Percentiles rank a stretch among this genome's conserved stretches.
phyloP scores from a whole-genome alignment of 1,140 invertebrate species.

The Drosophila watanabei region DNA sequence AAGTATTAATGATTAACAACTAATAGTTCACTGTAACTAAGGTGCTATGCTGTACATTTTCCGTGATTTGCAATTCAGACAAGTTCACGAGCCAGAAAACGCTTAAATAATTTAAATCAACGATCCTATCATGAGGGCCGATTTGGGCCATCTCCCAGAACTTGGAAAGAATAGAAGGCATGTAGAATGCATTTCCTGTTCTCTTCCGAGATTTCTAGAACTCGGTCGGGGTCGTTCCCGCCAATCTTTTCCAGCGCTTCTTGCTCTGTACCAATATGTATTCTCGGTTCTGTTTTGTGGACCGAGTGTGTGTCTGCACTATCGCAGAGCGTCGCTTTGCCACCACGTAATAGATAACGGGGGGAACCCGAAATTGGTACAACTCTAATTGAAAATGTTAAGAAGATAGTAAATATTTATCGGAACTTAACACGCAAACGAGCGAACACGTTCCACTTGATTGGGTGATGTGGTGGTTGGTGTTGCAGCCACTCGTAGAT shows the following conservation, averaged over 20 bases:
- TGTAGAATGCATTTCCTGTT: constrained; percentile 35
- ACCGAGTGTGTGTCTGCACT: constrained; percentile 32
- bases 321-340: constrained; percentile 58
- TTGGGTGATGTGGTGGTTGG: constrained; percentile 47
- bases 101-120: background rate
- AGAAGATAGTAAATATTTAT: constrained; percentile 81
- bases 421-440: constrained; percentile 64
- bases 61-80: constrained; percentile 21
- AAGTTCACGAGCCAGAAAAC: background rate
- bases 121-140: constrained; percentile 23
- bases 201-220: constrained; percentile 36
- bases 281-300: constrained; percentile 27
- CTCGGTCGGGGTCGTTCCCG: constrained; percentile 44
- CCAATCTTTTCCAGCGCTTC: constrained; percentile 35
- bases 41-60: background rate
- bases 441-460: constrained; percentile 71
- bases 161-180: background rate
- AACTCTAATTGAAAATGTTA: constrained; percentile 83
- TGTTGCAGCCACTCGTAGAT: constrained; percentile 18
- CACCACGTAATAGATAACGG: constrained; percentile 74
- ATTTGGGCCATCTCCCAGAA: constrained; percentile 19
- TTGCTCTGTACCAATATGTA: constrained; percentile 52
- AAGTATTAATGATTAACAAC: background rate
- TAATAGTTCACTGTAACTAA: background rate
- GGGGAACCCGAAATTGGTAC: constrained; percentile 66